phyloP scores from a whole-genome alignment of 1,140 invertebrate species.

The Melanaphis sacchari region DNA sequence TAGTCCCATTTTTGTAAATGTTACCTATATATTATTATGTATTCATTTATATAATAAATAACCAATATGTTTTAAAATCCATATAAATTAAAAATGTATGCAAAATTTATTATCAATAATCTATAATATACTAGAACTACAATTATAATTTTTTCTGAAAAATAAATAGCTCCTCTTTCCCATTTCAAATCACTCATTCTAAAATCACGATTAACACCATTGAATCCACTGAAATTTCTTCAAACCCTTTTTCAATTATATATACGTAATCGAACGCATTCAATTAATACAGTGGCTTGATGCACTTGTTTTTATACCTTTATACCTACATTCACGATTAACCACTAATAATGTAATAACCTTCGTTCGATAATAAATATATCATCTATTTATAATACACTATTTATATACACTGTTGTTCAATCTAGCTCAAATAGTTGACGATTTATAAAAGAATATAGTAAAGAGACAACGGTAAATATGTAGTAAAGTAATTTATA shows the following conservation, averaged over 20 bases:
- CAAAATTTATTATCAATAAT: too few relatives aligned
- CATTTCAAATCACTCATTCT: too few relatives aligned
- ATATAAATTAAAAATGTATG: too few relatives aligned
- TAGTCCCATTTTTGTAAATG: too few relatives aligned
- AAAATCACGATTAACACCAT: too few relatives aligned
- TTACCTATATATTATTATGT: too few relatives aligned
- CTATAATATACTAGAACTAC: too few relatives aligned
- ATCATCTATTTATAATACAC: neutral
- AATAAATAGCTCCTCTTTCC: too few relatives aligned
- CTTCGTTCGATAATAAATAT: neutral
- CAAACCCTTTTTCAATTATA: too few relatives aligned
- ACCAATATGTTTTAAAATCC: too few relatives aligned
- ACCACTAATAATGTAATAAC: neutral
- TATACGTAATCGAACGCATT: neutral
- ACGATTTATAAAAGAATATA: neutral
- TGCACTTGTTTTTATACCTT: neutral
- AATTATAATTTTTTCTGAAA: too few relatives aligned
- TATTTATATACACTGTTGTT: neutral
- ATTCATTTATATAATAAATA: too few relatives aligned
- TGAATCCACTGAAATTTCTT: neutral
- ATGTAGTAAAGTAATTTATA: neutral
- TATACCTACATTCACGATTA: neutral
- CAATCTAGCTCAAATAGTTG: neutral
- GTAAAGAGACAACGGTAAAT: neutral
- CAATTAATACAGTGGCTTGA: neutral